Evolutionary conservation across 2,888 invertebrate genomes (phyloP).

Genomic region (Ophion costatus): DNA sequence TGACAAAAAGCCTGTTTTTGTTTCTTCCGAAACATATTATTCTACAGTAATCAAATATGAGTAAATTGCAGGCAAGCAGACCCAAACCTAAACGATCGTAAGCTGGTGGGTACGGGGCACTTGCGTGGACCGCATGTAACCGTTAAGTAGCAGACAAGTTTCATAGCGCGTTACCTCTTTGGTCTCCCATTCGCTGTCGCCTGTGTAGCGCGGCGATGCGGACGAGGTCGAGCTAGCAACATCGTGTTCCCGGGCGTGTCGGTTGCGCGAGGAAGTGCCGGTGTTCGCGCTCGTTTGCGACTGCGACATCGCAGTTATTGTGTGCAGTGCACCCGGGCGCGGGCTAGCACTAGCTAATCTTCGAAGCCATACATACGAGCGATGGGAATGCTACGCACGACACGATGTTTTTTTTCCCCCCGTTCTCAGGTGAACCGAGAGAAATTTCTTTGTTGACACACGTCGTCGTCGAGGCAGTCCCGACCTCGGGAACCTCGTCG

Average conservation of each 20-base stretch:
- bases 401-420: background rate
- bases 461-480: constrained; percentile 26
- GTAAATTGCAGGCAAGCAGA: no score
- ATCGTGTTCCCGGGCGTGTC: constrained; percentile 87
- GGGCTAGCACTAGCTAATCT: constrained; percentile 43
- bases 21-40: no score
- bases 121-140: no score
- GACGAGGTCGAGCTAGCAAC: constrained; percentile 84
- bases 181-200: constrained; percentile 91
- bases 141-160: background rate
- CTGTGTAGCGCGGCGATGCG: constrained; percentile 86
- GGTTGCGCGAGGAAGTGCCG: constrained; percentile 87
- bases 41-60: no score
- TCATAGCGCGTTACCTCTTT: constrained; percentile 86
- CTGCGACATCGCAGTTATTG: constrained; percentile 85
- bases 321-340: background rate
- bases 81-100: background rate
- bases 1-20: no score
- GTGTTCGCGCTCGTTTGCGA: constrained; percentile 84
- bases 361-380: constrained; percentile 7
- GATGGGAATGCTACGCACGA: background rate
- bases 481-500: background rate
- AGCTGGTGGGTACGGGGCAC: background rate
- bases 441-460: background rate
- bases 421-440: background rate